These are phyloP conservation scores for Drosophila lacicola DNA, from an alignment of 2,888 invertebrate genomes.

Conservation along the genomic window DNA sequence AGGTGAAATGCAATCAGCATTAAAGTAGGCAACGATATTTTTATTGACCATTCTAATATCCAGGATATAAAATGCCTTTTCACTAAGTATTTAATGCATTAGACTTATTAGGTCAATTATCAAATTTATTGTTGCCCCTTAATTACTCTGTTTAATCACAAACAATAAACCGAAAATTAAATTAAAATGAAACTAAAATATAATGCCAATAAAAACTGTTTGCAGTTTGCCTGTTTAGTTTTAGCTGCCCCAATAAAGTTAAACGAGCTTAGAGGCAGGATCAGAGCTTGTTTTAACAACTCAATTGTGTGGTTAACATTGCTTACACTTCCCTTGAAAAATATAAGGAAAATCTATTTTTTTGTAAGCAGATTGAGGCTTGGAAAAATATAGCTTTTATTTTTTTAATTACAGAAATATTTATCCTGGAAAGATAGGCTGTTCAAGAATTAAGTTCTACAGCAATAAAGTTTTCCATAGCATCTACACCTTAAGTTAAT, in stretches of 20 bases:
- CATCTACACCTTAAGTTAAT: no score
- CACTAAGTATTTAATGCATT: background rate
- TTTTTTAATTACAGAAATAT: background rate
- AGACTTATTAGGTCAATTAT: background rate
- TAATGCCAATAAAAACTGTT: background rate
- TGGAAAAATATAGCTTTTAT: no score
- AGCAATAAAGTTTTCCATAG: no score
- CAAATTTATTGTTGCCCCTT: background rate
- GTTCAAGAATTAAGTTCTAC: no score
- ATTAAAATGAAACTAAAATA: background rate
- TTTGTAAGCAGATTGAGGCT: no score
- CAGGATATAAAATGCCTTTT: background rate
- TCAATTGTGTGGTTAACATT: background rate
- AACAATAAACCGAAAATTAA: background rate
- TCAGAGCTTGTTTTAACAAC: background rate
- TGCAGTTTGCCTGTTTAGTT: background rate
- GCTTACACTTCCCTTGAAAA: background rate
- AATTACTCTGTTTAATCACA: background rate
- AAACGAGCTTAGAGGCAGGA: background rate
- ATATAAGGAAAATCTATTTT: no score
- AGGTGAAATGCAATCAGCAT: conserved; percentile 1
- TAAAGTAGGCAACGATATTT: conserved; percentile 19
- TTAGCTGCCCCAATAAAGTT: background rate
- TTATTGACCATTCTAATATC: background rate
- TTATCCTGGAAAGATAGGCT: no score